Evolutionary conservation across 2,888 invertebrate species (phyloP).

Genomic region (Entomobrya multifasciata): DNA sequence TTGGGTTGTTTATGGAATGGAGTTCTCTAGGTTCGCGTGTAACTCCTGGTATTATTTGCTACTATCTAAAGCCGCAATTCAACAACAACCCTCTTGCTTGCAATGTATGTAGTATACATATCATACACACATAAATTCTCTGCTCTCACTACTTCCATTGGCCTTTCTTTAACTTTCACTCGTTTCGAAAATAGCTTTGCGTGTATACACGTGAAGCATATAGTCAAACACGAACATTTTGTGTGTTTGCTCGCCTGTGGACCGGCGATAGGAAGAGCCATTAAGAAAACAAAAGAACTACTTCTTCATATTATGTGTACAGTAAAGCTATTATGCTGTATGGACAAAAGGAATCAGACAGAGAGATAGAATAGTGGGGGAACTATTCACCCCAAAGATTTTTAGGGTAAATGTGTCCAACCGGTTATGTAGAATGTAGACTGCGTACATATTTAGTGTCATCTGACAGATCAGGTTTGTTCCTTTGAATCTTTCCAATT

Average conservation of each 20-base stretch:
- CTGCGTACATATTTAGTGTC: not conserved
- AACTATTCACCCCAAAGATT: slow-evolving; percentile 36
- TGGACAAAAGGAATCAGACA: slow-evolving; percentile 54
- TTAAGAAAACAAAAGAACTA: slow-evolving; percentile 71
- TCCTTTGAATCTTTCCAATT: slow-evolving; percentile 55
- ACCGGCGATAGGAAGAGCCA: slow-evolving; percentile 69
- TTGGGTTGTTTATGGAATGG: no score
- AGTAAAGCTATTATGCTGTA: slow-evolving; percentile 13
- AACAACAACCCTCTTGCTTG: slow-evolving; percentile 49
- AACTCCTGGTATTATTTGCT: slow-evolving; percentile 61
- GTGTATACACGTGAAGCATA: not conserved
- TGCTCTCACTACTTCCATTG: slow-evolving; percentile 19
- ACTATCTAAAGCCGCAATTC: slow-evolving; percentile 67
- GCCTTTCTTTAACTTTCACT: slow-evolving; percentile 30
- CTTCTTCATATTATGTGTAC: slow-evolving; percentile 24
- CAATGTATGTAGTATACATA: no score
- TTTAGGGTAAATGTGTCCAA: slow-evolving; percentile 56
- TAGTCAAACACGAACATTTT: no score
- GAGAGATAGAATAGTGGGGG: slow-evolving; percentile 15
- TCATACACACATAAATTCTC: not conserved
- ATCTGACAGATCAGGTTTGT: not conserved
- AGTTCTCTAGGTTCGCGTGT: slow-evolving; percentile 49
- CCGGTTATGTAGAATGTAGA: no score
- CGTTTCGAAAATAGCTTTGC: slow-evolving; percentile 15
- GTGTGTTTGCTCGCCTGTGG: slow-evolving; percentile 57